Evolutionary conservation across 2,888 invertebrate species (phyloP).

Genomic region (Spisula subtruncata): DNA sequence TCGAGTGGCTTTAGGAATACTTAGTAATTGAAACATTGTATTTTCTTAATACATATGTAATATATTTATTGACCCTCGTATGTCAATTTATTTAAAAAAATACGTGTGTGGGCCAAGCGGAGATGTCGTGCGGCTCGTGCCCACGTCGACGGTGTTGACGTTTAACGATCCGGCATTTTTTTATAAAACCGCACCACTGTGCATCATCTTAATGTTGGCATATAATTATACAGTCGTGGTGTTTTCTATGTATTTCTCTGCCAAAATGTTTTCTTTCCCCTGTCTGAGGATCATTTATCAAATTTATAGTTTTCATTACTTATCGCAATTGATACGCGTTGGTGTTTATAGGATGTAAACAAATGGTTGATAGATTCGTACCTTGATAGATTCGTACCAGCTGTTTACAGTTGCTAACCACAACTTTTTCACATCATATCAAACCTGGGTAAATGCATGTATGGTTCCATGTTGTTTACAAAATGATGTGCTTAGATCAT

Average conservation of each 20-base stretch:
- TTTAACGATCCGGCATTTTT: too few relatives aligned
- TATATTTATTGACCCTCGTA: too few relatives aligned
- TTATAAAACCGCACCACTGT: too few relatives aligned
- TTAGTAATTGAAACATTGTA: too few relatives aligned
- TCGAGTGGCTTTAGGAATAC: too few relatives aligned
- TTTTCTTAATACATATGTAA: too few relatives aligned
- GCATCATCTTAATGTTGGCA: too few relatives aligned
- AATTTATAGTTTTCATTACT: constrained; percentile 7
- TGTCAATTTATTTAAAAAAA: too few relatives aligned
- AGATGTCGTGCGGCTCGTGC: too few relatives aligned
- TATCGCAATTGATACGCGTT: background rate
- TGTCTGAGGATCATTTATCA: background rate
- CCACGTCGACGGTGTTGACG: too few relatives aligned
- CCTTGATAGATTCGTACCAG: background rate
- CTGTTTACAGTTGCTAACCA: background rate
- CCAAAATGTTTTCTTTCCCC: background rate
- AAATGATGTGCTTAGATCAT: background rate
- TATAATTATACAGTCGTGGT: too few relatives aligned
- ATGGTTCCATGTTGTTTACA: background rate
- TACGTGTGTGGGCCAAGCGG: too few relatives aligned
- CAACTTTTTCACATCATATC: background rate
- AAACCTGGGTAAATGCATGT: background rate
- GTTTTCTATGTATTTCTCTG: background rate
- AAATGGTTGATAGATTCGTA: background rate
- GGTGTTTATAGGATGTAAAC: background rate